These are phyloP conservation scores for Tokudaia muenninki DNA, from an alignment of 2,797 vertebrate genomes.

Conservation along the genomic window DNA sequence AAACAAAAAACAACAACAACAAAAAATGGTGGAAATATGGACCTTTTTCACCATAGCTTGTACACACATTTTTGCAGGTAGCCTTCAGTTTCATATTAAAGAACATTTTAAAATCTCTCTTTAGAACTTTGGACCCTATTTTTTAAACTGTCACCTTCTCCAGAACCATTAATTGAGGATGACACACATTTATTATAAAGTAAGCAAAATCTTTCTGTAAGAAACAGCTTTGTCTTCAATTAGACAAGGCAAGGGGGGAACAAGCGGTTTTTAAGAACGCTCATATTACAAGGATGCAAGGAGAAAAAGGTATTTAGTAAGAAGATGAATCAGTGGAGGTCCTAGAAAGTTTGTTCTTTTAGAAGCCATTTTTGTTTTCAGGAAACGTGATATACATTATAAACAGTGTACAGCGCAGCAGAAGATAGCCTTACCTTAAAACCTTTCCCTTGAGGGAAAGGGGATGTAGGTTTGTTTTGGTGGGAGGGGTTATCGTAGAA, in stretches of 20 bases:
- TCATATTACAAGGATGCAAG: not conserved
- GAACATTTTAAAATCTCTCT: slow-evolving; percentile 10
- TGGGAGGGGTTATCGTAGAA: not conserved
- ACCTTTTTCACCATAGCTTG: no score
- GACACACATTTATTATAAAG: not conserved
- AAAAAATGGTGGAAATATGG: no score
- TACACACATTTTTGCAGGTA: not conserved
- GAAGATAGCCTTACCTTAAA: not conserved
- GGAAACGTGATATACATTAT: not conserved
- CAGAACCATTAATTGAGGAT: not conserved
- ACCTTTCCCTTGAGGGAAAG: not conserved
- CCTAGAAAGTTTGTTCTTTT: not conserved
- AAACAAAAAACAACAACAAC: not conserved
- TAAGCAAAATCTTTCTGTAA: not conserved
- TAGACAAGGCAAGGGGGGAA: not conserved
- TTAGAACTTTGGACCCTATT: not conserved
- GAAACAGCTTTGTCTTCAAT: slow-evolving; percentile 39
- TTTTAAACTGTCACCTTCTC: slow-evolving; percentile 14
- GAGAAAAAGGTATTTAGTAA: not conserved
- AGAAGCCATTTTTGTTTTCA: not conserved
- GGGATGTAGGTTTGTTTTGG: not conserved
- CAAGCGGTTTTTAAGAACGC: not conserved
- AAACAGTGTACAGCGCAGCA: not conserved
- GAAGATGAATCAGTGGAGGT: not conserved
- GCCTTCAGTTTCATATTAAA: slow-evolving; percentile 9